Evolutionary conservation across 2,888 invertebrate species (phyloP).

Genomic region (Conistra vaccinii): DNA sequence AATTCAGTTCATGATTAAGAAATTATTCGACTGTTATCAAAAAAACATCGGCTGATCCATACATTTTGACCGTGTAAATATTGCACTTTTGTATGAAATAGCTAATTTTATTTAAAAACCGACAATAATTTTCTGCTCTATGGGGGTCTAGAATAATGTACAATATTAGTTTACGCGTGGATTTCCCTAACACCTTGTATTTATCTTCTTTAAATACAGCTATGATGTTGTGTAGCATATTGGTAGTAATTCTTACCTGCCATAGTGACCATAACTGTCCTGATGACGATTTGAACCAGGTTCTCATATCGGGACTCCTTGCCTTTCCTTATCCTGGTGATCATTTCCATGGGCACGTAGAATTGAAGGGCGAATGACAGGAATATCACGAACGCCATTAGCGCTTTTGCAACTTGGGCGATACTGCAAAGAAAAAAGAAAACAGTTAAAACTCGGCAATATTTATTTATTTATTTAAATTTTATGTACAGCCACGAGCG

Average conservation of each 20-base stretch:
- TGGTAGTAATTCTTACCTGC: conserved; percentile 75
- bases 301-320: conserved; percentile 86
- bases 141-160: no score
- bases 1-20: no score
- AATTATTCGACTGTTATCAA: no score
- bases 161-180: no score
- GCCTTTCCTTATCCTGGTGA: conserved; percentile 93
- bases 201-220: background rate
- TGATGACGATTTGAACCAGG: conserved; percentile 87
- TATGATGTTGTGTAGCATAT: background rate
- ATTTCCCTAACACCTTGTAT: background rate
- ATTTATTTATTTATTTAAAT: background rate
- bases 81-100: no score
- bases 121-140: no score
- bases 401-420: conserved; percentile 94
- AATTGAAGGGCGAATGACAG: conserved; percentile 98
- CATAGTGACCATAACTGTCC: conserved; percentile 84
- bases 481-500: no score
- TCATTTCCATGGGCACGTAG: conserved; percentile 97
- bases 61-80: no score
- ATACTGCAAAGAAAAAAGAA: conserved; percentile 86
- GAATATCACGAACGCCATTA: conserved; percentile 96
- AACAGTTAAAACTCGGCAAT: background rate
- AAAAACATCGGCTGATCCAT: no score
- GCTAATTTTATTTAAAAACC: no score